Base-by-base conservation (phyloP, 2,888 invertebrate species). In the Thecophora atra region DNA sequence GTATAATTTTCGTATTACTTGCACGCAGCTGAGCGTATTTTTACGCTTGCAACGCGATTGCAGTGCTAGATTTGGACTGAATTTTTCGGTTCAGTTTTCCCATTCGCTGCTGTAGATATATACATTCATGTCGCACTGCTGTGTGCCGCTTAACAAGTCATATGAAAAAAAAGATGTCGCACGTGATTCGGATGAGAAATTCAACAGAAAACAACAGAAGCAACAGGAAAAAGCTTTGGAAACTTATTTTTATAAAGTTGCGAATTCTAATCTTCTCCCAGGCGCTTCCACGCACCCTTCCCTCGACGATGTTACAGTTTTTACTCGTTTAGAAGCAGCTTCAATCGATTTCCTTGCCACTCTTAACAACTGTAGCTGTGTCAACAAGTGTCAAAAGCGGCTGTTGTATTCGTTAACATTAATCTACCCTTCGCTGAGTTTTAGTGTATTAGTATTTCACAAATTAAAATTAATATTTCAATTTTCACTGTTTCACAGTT, bases 161-260 rank as follows among this genome's bases (percentile, higher is more conserved):
- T 80, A 79, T 76, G 83, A 81, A 82, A 82, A 81, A n/a, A 83
- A 82, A 83, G 83, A 82, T 83, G 83, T 80, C 83, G 83, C 83
- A 82, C 82, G 82, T 82, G 82, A 83, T n/a, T n/a, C n/a, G n/a
- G n/a, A n/a, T n/a, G n/a, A n/a, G n/a, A n/a, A n/a, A n/a, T n/a
- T n/a, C n/a, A 81, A 77, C 28, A 62, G 51, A 70, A 62, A 62
- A 60, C 62, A 70, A 70, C 42, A 17, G 13, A 37, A 44, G 37
- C 52, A 8, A 6, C 11, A n/a, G 5, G 42, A 30, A n/a, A 28
- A 56, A 24, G 24, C 7, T 13, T 54, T 56, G 56, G 7, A 24
- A 56, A 56, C 58, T 56, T 68, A 68, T 42, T 68, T 68, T 54
- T 58, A 68, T 56, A 21, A 68, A 68, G 56, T 56, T 68, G 58